Evolutionary conservation across 2,888 invertebrate genomes (phyloP).

Genomic region (Philereme vetulata): DNA sequence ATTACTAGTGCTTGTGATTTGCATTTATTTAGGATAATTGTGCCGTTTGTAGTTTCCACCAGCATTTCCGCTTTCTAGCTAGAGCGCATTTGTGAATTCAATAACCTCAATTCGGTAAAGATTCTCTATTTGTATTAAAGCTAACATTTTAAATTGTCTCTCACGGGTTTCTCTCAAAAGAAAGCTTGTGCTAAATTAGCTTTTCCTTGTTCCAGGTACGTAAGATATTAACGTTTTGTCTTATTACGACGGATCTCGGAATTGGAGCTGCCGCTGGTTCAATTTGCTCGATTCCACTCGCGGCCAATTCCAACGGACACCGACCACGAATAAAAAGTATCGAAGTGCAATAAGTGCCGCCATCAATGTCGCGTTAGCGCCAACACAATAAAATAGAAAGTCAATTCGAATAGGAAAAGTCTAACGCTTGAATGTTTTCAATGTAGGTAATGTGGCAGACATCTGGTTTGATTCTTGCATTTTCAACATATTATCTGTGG

Average conservation of each 20-base stretch:
- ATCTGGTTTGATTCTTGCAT: slow-evolving; percentile 25
- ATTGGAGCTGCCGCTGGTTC: slow-evolving; percentile 41
- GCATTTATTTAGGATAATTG: slow-evolving; percentile 13
- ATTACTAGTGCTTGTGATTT: slow-evolving; percentile 37
- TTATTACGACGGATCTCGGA: slow-evolving; percentile 42
- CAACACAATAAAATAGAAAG: slow-evolving; percentile 81
- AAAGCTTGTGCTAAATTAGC: slow-evolving; percentile 29
- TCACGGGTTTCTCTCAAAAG: not conserved
- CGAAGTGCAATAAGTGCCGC: slow-evolving; percentile 77
- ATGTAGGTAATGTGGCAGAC: slow-evolving; percentile 33
- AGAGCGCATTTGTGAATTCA: not conserved
- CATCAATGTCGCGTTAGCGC: slow-evolving; percentile 78
- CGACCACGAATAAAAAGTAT: slow-evolving; percentile 63
- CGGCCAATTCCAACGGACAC: slow-evolving; percentile 56
- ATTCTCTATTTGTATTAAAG: not conserved
- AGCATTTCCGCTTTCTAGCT: not conserved
- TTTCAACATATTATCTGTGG: slow-evolving; percentile 30
- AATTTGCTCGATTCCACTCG: slow-evolving; percentile 55
- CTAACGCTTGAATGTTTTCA: slow-evolving; percentile 42
- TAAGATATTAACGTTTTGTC: slow-evolving; percentile 32
- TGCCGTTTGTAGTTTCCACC: slow-evolving; percentile 13
- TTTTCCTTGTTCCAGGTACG: slow-evolving; percentile 63
- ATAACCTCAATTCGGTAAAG: not conserved
- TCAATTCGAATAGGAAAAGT: slow-evolving; percentile 63
- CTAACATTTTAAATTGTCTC: not conserved